A percentile compares a stretch with the other conserved stretches of the same genome.
phyloP scores from a whole-genome alignment of 2,888 invertebrate species.

The Cantharis nigra region DNA sequence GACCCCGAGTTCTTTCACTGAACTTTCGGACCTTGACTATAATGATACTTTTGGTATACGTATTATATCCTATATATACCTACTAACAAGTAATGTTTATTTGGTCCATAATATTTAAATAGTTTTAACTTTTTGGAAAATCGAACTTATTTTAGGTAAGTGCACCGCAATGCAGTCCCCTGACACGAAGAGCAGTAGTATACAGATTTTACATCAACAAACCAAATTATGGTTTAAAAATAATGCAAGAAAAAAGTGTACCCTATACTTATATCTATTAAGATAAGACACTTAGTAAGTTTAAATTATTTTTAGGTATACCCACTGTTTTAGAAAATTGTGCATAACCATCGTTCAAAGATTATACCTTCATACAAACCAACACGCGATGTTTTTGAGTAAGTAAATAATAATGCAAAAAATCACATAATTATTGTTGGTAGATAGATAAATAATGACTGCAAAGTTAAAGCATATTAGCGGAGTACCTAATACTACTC shows the following conservation, averaged over 20 bases:
- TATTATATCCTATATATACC: too few species aligned
- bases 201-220: neutral
- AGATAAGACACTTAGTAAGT: neutral
- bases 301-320: neutral
- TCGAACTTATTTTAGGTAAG: neutral
- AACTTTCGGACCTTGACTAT: too few species aligned
- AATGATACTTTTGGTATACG: too few species aligned
- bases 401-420: neutral
- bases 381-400: neutral
- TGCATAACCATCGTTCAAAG: neutral
- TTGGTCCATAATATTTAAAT: too few species aligned
- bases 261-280: neutral
- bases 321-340: neutral
- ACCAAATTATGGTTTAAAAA: neutral
- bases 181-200: neutral
- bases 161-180: too few species aligned
- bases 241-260: neutral
- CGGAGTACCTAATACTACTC: neutral
- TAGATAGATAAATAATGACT: neutral
- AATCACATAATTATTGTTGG: neutral
- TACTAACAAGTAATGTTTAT: too few species aligned
- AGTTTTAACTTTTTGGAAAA: neutral
- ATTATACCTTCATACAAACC: neutral
- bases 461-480: neutral
- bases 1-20: too few species aligned